These are phyloP conservation scores for Brenthis daphne DNA, from an alignment of 2,888 invertebrate species.

Conservation along the genomic window DNA sequence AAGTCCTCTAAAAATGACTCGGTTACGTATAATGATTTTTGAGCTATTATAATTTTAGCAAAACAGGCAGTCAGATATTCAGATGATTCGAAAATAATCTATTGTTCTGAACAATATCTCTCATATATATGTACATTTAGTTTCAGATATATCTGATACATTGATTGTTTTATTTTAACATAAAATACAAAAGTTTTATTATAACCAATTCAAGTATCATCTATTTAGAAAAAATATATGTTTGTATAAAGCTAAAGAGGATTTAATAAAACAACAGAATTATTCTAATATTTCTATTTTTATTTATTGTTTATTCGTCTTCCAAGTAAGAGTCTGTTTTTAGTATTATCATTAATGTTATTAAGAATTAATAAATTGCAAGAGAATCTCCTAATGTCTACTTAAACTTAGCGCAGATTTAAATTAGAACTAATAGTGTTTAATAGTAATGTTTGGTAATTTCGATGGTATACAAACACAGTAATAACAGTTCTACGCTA, in stretches of 20 bases:
- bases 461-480: slow-evolving; percentile 41
- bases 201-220: no score
- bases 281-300: slow-evolving; percentile 76
- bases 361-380: slow-evolving; percentile 73
- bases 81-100: no score
- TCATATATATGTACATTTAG: no score
- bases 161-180: no score
- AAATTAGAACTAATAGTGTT: slow-evolving; percentile 57
- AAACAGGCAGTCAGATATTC: no score
- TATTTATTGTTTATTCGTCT: slow-evolving; percentile 79
- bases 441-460: slow-evolving; percentile 42
- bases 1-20: no score
- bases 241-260: slow-evolving; percentile 1
- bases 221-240: background rate
- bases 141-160: no score
- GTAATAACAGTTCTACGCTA: slow-evolving; percentile 19
- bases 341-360: slow-evolving; percentile 61
- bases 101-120: no score
- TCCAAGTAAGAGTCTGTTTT: slow-evolving; percentile 72
- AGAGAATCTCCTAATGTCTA: slow-evolving; percentile 75
- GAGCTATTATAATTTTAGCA: no score
- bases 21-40: no score
- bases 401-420: slow-evolving; percentile 69
- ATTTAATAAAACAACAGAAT: slow-evolving; percentile 59
- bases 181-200: no score